Base-by-base conservation (phyloP, 1,140 invertebrate genomes). In the Pseudoatta argentina region DNA sequence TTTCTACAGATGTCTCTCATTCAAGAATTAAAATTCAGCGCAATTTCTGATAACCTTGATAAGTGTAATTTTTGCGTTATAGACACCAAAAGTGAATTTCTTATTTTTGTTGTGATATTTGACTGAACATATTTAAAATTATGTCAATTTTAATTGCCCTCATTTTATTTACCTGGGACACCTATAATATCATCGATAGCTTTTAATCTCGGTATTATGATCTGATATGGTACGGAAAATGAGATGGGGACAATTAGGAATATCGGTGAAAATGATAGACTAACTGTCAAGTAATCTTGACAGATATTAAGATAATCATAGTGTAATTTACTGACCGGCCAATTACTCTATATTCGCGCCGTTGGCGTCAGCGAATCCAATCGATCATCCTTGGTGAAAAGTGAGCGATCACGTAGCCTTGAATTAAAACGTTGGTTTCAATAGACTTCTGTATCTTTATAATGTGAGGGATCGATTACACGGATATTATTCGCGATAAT, bases 301-400 rank as follows among this genome's bases (percentile, higher is more conserved):
- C 30, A 55, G 67, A 73, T 61, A 82, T 82, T 72, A 48, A 24
- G 12, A 51, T 83, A 83, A 83, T 83, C 51, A 61, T 24, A 44
- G 66, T 27, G 24, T 61, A 24, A 48, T 73, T 83, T 83, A 51
- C 39, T 53, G 27, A 55, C 5, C 69, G 16, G 27, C 39, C 79
- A 51, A 83, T 82, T 82, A 61, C n/a, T 83, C 27, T 18, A 61
- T 14, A 30, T 83, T 48, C 24, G 57, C 16, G 34, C 55, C 34
- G 18, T 48, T 16, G 12, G 21, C 72, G 3, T 51, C n/a, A 53
- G 72, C 64, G n/a, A 71, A 76, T 89, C 34, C 10, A 14, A 89
- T 85, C 85, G 66, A 89, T 87, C 44, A 53, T 87, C 57, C 39
- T 39, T 21, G 21, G 53, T 30, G 24, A 82, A 89, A 89, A 82